Evolutionary conservation across 2,888 invertebrate species (phyloP), one percentile per base, ranked within the genome.

Genomic region (Hyposoter dolosus): DNA sequence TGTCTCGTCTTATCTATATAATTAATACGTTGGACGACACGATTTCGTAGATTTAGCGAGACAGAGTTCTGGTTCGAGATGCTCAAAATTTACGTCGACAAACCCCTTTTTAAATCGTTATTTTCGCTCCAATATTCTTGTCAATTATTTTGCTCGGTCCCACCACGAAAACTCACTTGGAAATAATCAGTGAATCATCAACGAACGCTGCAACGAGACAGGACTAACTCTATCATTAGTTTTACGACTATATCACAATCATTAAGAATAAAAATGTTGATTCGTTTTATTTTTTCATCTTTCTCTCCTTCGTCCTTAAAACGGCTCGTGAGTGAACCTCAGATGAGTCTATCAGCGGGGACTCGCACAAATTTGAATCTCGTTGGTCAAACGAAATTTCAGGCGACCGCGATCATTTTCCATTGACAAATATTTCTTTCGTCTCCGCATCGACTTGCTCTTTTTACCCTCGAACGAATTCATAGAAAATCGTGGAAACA

Each of bases 171-270:
- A 84, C 72, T 82, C 82, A 66, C 47, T 66, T 63, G 50, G 56
- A 63, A 72, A 68, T 53, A 82, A 35, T 47, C 71, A 68, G 71
- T 84, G 81, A 85, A 85, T 80, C 81, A 63, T 63, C 80, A 65
- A 63, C 43, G 65, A 78, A 86, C 53, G 86, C 68, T 60, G 78
- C 77, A 75, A 83, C 74, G 83, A 81, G 76, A 81, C 83, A 78
- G 83, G 80, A 80, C 82, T 87, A 88, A 68, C 78, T 88, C 88
- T 89, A 88, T 86, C 89, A 89, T 89, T 89, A 89, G 83, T 87
- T 89, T 91, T 90, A 91, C 86, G 88, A 89, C 90, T 91, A 91
- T 91, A 91, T 91, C 91, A 91, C 90, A 90, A 92, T 92, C 86
- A 90, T 91, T 90, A 91, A 90, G 90, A 90, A 90, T 90, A 88